Evolutionary conservation across 2,888 invertebrate genomes (phyloP).

Genomic region (Cheilosia pagana): DNA sequence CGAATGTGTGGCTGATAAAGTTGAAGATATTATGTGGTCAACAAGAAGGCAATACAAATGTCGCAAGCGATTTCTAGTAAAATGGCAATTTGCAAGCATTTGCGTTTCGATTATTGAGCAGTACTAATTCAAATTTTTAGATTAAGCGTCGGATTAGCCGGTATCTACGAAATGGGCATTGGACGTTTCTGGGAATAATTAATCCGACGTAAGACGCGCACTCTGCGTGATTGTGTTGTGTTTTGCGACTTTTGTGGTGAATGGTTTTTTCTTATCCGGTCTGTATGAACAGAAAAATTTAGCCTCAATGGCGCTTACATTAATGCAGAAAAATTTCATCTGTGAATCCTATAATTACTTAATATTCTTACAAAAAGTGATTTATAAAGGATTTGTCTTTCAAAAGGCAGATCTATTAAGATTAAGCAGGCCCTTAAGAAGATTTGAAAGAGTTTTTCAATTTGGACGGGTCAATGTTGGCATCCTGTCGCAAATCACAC

Average conservation of each 20-base stretch:
- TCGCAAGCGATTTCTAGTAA: conserved; percentile 9
- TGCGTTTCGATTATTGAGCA: conserved; percentile 24
- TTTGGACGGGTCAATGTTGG: too few relatives aligned
- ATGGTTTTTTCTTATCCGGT: not conserved
- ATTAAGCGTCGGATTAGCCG: conserved; percentile 33
- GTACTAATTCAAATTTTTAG: conserved; percentile 32
- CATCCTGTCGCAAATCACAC: too few relatives aligned
- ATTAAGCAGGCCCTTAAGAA: too few relatives aligned
- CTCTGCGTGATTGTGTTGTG: not conserved
- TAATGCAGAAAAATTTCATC: too few relatives aligned
- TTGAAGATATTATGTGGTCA: conserved; percentile 24
- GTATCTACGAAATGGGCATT: conserved; percentile 4
- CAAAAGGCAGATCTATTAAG: too few relatives aligned
- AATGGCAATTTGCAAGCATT: conserved; percentile 20
- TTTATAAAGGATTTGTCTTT: too few relatives aligned
- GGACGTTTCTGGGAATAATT: not conserved
- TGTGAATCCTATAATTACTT: too few relatives aligned
- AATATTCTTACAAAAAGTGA: too few relatives aligned
- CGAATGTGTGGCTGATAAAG: conserved; percentile 61
- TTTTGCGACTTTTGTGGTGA: not conserved
- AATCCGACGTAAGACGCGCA: conserved; percentile 2
- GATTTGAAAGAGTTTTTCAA: too few relatives aligned
- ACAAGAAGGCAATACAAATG: conserved; percentile 15
- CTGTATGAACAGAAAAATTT: too few relatives aligned
- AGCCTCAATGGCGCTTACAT: too few relatives aligned